Evolutionary conservation across 2,113 vertebrate genomes (phyloP), one percentile per base, ranked within the genome.

Genomic region (Papio anubis): DNA sequence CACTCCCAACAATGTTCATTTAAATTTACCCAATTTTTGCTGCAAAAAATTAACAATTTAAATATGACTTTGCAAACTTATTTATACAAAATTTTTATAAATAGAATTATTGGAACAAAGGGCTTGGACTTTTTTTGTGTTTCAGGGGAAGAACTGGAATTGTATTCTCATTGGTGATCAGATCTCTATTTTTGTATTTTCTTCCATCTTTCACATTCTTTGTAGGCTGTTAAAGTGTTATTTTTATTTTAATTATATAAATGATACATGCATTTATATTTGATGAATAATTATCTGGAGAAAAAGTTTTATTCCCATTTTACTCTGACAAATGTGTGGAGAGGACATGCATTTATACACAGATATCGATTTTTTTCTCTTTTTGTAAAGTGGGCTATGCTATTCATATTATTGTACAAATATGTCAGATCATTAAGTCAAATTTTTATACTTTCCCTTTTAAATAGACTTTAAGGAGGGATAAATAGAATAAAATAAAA

Each of bases 261-360:
- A 70, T 43, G 50, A 78, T 76, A 8, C 27, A 38, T 76, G 8
- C 43, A 70, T 92, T 88, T 83, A 83, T 25, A 70, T 78, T 50
- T 88, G 70, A 78, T 92, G 38, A 94, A 90, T 84, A 81, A 70
- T 86, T 90, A 55, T 64, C 64, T 90, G n/a, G 17, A 90, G 52
- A 76, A 91, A 82, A 68, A 68, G 27, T 85, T 55, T 50, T 8
- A 50, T 76, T 83, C 25, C 8, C 40, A 61, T 92, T 92, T 83
- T 38, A 40, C 43, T 78, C 68, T 88, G 59, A 12, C 30, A 59
- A n/a, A 40, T 45, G 14, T 52, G 45, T 18, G 40, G 40, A 13
- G 8, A 61, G 23, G 1, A 20, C 27, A 70, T 43, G 2, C 38
- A 83, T 43, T 55, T 55, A 50, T 2, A 50, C n/a, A 43, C 9